Evolutionary conservation across 1,140 invertebrate species (phyloP), one percentile per base, ranked within the genome.

Genomic region (Homarus americanus): DNA sequence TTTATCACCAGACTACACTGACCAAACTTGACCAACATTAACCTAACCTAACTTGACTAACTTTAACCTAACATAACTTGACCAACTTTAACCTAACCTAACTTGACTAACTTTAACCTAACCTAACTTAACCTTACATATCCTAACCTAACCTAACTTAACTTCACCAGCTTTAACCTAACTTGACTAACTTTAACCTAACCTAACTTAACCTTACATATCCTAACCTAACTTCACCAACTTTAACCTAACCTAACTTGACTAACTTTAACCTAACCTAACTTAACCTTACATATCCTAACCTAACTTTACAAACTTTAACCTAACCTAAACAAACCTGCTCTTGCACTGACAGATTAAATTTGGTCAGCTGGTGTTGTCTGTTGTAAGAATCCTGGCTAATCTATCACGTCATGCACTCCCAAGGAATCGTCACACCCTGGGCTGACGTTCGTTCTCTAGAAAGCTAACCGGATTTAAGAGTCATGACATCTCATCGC

Each of bases 131-230:
- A 78, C 38, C 75, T 40, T 7, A 38, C 38, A 10, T 78, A 38
- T 36, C 75, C 38, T 78, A 38, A 78, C 75, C 75, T 40, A 36
- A 78, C 75, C 75, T 78, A 38, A 78, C 75, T 32, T 78, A 38
- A 78, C 75, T n/a, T n/a, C n/a, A n/a, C n/a, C n/a, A n/a, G n/a
- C n/a, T n/a, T n/a, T n/a, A n/a, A n/a, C n/a, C n/a, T n/a, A 28
- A 69, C 53, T 24, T 34, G 34, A 12, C 38, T 36, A 41, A 34
- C 12, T 66, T n/a, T 63, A n/a, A 58, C 32, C 49, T 58, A 20
- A 58, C 44, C 49, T 36, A 10, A 82, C 49, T 40, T 82, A 49
- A 82, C 49, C 38, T 28, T 36, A 20, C 75, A 5, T 78, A 72
- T 36, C 75, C 75, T 78, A 34, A 78, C 32, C 75, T 40, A n/a